Evolutionary conservation across 2,797 vertebrate species (phyloP).

Genomic region (Onychomys arenicola): DNA sequence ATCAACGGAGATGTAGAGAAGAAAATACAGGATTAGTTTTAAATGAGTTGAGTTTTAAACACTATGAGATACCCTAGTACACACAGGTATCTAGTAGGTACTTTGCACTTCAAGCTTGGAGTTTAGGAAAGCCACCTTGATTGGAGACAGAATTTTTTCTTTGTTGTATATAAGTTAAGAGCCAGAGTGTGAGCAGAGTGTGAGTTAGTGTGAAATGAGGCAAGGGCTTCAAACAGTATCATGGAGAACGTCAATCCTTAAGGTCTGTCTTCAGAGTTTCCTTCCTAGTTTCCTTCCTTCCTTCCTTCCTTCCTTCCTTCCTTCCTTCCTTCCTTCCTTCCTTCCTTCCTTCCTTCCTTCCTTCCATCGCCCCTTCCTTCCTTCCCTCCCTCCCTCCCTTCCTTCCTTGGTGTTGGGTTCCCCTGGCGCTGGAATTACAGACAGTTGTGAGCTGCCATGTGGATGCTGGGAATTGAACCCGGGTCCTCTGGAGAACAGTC

Average conservation of each 20-base stretch:
- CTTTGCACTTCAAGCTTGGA: neutral
- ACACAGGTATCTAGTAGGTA: neutral
- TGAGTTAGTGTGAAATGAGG: neutral
- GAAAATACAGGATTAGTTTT: conserved; percentile 10
- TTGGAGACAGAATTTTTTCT: neutral
- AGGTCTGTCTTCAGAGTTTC: neutral
- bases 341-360: too few relatives aligned
- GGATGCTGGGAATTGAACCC: too few relatives aligned
- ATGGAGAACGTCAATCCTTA: neutral
- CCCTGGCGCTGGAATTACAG: too few relatives aligned
- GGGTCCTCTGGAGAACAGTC: too few relatives aligned
- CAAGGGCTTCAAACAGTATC: neutral
- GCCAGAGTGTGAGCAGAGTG: neutral
- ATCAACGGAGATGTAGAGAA: neutral
- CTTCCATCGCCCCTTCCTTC: too few relatives aligned
- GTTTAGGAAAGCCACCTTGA: neutral
- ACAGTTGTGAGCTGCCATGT: too few relatives aligned
- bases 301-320: too few relatives aligned
- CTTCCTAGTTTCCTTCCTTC: too few relatives aligned
- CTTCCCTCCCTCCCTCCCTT: too few relatives aligned
- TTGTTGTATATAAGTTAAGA: neutral
- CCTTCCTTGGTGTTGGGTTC: too few relatives aligned
- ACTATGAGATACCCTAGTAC: neutral
- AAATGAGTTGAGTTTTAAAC: neutral
- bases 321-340: too few relatives aligned